Evolutionary conservation across 2,113 vertebrate species (phyloP).

Genomic region (Brachypteracias leptosomus): DNA sequence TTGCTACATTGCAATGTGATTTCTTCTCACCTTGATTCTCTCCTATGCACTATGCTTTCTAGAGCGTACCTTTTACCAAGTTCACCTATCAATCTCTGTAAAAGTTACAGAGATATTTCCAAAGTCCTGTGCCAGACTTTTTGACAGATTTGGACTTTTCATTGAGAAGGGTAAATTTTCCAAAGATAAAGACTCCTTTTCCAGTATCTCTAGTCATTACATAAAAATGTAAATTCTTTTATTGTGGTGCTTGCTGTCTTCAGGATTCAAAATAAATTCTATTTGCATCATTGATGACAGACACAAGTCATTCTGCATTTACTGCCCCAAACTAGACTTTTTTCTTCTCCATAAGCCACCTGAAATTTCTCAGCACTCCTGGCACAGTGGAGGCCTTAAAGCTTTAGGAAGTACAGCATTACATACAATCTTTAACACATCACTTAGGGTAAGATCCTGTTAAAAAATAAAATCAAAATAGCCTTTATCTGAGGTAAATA

Average conservation of each 20-base stretch:
- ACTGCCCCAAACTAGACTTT: neutral
- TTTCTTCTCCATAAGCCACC: neutral
- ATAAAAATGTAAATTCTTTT: neutral
- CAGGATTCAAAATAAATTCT: neutral
- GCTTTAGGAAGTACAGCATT: neutral
- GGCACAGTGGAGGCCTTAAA: neutral
- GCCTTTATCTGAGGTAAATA: neutral
- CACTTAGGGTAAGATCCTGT: neutral
- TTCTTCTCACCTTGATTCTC: neutral
- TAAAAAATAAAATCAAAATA: neutral
- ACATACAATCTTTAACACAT: neutral
- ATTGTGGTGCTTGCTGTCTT: neutral
- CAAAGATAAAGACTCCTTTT: neutral
- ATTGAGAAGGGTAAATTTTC: neutral
- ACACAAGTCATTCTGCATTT: neutral
- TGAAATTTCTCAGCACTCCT: neutral
- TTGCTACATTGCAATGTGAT: neutral
- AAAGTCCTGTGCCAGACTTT: neutral
- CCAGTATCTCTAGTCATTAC: neutral
- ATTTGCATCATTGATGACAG: neutral
- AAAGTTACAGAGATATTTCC: neutral
- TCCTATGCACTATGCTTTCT: neutral
- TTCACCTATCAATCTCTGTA: neutral
- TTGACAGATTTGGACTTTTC: neutral
- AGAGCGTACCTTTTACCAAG: neutral